Conservation (phyloP, 2,888 invertebrate species). For the Silvanus unidentatus region DNA sequence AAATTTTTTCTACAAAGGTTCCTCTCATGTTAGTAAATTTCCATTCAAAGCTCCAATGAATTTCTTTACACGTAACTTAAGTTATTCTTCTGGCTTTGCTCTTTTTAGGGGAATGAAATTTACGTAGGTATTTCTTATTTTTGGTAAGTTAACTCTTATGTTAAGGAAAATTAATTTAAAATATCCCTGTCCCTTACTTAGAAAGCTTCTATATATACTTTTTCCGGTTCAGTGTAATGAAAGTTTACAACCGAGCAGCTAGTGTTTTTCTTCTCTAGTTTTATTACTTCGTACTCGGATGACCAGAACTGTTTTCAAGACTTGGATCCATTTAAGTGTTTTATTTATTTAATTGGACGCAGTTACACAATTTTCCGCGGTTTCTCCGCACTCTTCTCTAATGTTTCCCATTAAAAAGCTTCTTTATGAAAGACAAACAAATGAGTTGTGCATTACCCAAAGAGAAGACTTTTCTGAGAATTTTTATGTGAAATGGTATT, state of each 20-base stretch:
- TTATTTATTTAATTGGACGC: conserved; percentile 14
- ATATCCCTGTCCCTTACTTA: conserved; percentile 6
- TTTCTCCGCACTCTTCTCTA: neutral
- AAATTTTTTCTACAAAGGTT: neutral
- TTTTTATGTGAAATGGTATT: too few species aligned
- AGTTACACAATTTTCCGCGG: conserved; percentile 6
- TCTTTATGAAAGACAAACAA: too few species aligned
- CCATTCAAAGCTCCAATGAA: neutral
- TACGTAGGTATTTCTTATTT: neutral
- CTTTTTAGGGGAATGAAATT: too few species aligned
- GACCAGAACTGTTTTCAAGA: conserved; percentile 9
- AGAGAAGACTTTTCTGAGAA: too few species aligned
- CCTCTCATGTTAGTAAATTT: neutral
- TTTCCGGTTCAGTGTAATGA: conserved; percentile 12
- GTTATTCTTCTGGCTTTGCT: too few species aligned
- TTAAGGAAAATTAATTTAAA: conserved; percentile 15
- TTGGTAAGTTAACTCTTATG: neutral
- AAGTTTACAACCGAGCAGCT: conserved; percentile 14
- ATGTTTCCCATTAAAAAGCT: too few species aligned
- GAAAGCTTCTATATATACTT: conserved; percentile 8
- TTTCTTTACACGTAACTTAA: too few species aligned
- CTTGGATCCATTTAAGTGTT: conserved; percentile 13
- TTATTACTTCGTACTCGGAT: conserved; percentile 10
- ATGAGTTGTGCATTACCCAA: too few species aligned
- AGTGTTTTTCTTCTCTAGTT: conserved; percentile 7